phyloP scores from a whole-genome alignment of 1,140 invertebrate species.

The Helicoverpa zea region DNA sequence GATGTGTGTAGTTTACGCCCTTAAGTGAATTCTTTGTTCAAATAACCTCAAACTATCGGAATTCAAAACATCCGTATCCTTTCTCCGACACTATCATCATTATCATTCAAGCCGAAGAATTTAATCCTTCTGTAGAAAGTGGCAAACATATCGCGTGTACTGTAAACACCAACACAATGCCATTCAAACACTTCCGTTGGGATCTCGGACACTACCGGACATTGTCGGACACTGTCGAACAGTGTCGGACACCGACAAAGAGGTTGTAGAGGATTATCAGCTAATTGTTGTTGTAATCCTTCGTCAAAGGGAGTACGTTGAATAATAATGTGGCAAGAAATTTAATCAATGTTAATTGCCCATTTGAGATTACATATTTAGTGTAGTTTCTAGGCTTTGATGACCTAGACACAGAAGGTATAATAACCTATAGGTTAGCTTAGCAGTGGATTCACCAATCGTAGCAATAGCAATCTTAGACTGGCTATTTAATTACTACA shows the following conservation, averaged over 20 bases:
- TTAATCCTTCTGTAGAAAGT: conserved; percentile 30
- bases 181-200: neutral
- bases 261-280: neutral
- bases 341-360: neutral
- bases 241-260: conserved; percentile 20
- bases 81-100: neutral
- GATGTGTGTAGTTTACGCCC: too few relatives aligned
- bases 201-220: neutral
- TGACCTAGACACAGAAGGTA: too few relatives aligned
- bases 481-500: too few relatives aligned
- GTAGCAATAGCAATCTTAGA: too few relatives aligned
- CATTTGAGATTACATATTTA: too few relatives aligned
- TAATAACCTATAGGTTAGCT: too few relatives aligned
- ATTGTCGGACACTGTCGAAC: neutral
- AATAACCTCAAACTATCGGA: neutral
- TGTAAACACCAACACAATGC: neutral
- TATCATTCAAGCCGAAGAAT: too few relatives aligned
- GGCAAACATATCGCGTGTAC: neutral
- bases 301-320: neutral
- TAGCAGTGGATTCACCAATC: too few relatives aligned
- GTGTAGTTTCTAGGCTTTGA: too few relatives aligned
- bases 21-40: too few relatives aligned
- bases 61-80: neutral
- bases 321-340: neutral
- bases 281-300: neutral